These are phyloP conservation scores for Catajapyx aquilonaris DNA, from an alignment of 1,140 invertebrate species.

Conservation along the genomic window DNA sequence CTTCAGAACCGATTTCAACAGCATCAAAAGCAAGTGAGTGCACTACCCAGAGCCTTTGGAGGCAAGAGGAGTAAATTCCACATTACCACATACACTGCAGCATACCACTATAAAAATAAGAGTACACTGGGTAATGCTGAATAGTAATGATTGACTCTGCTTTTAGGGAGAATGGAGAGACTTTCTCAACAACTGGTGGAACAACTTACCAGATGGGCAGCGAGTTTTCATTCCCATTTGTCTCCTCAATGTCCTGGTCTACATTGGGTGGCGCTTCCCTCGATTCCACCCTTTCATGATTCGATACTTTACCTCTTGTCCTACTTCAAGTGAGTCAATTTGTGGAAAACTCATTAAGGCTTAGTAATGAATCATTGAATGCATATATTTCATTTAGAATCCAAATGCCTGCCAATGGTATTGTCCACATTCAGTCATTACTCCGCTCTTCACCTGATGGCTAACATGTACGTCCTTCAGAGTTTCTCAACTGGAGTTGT, in stretches of 20 bases:
- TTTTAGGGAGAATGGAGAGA: constrained; percentile 26
- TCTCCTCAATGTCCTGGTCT: constrained; percentile 56
- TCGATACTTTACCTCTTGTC: constrained; percentile 66
- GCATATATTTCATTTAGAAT: constrained; percentile 27
- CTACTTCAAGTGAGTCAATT: constrained; percentile 38
- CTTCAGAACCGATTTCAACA: too few species aligned
- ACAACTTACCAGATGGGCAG: constrained; percentile 42
- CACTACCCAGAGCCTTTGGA: constrained; percentile 18
- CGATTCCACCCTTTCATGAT: constrained; percentile 49
- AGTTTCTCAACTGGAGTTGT: constrained; percentile 47
- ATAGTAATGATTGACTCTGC: background rate
- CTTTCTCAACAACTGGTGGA: constrained; percentile 50
- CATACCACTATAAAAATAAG: constrained; percentile 1
- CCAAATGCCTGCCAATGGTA: constrained; percentile 66
- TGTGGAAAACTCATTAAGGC: background rate
- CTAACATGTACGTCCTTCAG: constrained; percentile 91
- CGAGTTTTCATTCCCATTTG: constrained; percentile 61
- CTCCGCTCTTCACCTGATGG: constrained; percentile 58
- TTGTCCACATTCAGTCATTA: constrained; percentile 86
- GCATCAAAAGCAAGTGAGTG: constrained; percentile 22
- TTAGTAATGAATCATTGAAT: constrained; percentile 1
- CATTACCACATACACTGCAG: constrained; percentile 1
- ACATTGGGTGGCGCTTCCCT: constrained; percentile 59
- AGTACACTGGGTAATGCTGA: constrained; percentile 5
- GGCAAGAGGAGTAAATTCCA: background rate